These are phyloP conservation scores for Nasua narica DNA, from an alignment of 2,797 vertebrate genomes.

Conservation along the genomic window DNA sequence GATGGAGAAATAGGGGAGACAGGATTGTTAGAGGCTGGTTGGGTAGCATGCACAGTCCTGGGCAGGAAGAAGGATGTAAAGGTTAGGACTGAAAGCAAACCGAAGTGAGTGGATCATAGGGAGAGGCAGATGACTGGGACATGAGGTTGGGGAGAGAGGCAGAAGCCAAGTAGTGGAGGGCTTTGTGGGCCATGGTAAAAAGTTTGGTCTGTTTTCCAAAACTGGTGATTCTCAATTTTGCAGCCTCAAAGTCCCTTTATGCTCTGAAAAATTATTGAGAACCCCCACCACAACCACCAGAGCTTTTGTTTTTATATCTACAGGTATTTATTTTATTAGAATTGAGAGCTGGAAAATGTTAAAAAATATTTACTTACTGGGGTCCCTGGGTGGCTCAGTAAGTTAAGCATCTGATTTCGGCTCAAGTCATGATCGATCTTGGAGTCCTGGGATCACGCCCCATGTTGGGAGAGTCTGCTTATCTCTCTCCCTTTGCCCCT, in stretches of 20 bases:
- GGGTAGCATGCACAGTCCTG: not conserved
- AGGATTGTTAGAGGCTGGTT: not conserved
- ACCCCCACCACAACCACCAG: not conserved
- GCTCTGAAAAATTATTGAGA: not conserved
- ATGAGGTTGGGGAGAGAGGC: not conserved
- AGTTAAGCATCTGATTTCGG: not conserved
- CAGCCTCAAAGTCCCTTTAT: not conserved
- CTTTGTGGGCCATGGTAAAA: not conserved
- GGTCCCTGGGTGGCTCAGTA: not conserved
- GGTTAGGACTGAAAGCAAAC: not conserved
- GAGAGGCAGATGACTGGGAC: not conserved
- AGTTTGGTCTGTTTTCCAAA: not conserved
- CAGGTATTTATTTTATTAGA: not conserved
- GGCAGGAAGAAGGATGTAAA: not conserved
- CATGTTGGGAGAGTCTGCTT: not conserved
- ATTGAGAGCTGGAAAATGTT: not conserved
- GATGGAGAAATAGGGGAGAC: not conserved
- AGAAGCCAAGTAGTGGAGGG: not conserved
- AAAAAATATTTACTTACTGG: not conserved
- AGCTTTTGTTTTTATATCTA: not conserved
- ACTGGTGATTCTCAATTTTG: not conserved
- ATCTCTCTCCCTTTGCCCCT: not conserved
- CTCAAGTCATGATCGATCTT: not conserved
- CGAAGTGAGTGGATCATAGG: not conserved
- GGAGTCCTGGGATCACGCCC: not conserved